phyloP scores from a whole-genome alignment of 2,113 vertebrate genomes.

The Paedocypris sp. region DNA sequence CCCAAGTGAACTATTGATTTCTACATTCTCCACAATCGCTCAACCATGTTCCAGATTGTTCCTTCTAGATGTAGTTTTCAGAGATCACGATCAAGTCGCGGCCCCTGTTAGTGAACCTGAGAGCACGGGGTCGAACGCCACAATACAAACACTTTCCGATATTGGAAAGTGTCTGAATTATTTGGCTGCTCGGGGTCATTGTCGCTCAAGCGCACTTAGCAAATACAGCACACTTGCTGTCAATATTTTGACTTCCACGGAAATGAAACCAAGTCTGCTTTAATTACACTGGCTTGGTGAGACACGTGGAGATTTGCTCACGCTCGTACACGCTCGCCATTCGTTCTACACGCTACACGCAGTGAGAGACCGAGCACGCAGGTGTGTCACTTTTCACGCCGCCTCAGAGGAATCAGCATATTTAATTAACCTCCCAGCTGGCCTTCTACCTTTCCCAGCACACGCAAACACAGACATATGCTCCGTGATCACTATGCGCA shows the following conservation, averaged over 20 bases:
- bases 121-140: neutral
- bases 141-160: neutral
- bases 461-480: neutral
- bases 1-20: too few species aligned
- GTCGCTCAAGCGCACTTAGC: neutral
- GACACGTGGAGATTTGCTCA: neutral
- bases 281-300: conserved; percentile 1
- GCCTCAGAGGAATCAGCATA: conserved; percentile 25
- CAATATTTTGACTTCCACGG: conserved; percentile 5
- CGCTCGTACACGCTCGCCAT: neutral
- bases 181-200: neutral
- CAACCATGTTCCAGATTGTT: too few species aligned
- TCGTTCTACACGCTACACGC: conserved; percentile 1
- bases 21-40: too few species aligned
- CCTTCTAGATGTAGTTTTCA: too few species aligned
- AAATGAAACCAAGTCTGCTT: neutral
- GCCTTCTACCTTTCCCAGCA: conserved; percentile 29
- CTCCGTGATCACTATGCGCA: neutral
- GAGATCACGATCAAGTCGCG: too few species aligned
- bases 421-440: conserved; percentile 45
- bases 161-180: conserved; percentile 10
- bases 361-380: conserved; percentile 5
- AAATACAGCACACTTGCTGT: neutral
- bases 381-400: conserved; percentile 27
- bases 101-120: neutral